These are phyloP conservation scores for Scomber scombrus DNA, from an alignment of 2,113 vertebrate species.

Conservation along the genomic window DNA sequence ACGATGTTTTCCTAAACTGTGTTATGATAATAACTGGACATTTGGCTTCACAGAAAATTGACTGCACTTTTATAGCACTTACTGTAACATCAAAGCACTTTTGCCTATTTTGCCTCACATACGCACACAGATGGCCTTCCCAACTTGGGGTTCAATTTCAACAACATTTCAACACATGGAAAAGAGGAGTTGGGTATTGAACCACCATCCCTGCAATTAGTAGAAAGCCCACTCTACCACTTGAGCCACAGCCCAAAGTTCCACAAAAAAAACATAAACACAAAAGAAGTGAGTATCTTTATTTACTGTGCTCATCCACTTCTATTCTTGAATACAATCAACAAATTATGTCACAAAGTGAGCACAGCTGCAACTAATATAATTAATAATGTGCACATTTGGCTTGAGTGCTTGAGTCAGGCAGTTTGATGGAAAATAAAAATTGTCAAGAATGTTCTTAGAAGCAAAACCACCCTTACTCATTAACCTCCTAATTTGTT, in stretches of 20 bases:
- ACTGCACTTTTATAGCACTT: not conserved
- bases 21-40: not conserved
- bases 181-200: no score
- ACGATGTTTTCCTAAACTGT: not conserved
- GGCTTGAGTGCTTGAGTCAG: not conserved
- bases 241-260: no score
- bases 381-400: not conserved
- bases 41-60: not conserved
- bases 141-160: no score
- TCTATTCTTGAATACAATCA: not conserved
- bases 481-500: not conserved
- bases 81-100: not conserved
- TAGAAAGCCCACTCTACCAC: no score
- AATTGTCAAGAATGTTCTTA: not conserved
- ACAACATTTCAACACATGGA: no score
- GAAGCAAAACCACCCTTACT: no score
- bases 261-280: no score
- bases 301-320: not conserved
- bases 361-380: no score
- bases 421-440: not conserved
- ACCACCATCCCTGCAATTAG: no score
- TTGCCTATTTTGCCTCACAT: no score
- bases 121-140: no score
- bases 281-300: no score
- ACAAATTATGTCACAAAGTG: not conserved